A percentile compares a stretch with the other conserved stretches of the same genome.
These are phyloP conservation scores for Tarsius wallacei DNA, from an alignment of 2,797 vertebrate species.

Conservation along the genomic window DNA sequence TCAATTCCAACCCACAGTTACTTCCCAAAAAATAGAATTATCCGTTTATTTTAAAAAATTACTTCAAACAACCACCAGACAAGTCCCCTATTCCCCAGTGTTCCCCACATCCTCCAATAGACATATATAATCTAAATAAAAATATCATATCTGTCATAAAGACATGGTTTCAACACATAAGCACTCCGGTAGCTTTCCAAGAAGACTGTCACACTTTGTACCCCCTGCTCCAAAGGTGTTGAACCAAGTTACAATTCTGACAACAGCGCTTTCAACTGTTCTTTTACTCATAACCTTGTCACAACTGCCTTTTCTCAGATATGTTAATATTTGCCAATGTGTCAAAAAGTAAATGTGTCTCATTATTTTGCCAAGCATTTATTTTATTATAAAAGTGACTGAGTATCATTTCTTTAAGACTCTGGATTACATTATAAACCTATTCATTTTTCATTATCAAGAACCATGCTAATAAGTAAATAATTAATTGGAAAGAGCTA, in stretches of 20 bases:
- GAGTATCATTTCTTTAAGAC: not conserved
- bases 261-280: not conserved
- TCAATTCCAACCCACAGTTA: not conserved
- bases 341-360: not conserved
- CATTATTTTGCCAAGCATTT: conserved; percentile 33
- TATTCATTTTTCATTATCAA: not conserved
- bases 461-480: not conserved
- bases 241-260: not conserved
- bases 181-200: not conserved
- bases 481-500: not conserved
- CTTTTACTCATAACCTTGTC: not conserved
- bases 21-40: not conserved
- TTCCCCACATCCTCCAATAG: not conserved
- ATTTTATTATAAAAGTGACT: conserved; percentile 26
- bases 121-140: conserved; percentile 1
- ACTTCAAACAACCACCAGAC: not conserved
- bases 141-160: not conserved
- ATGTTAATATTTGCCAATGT: not conserved
- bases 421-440: not conserved
- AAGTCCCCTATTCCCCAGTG: not conserved
- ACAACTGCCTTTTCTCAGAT: not conserved
- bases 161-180: not conserved
- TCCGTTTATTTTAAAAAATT: not conserved
- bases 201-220: not conserved
- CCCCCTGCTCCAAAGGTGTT: not conserved